Base-by-base conservation (phyloP, 1,140 invertebrate species). In the Dendroctonus valens region DNA sequence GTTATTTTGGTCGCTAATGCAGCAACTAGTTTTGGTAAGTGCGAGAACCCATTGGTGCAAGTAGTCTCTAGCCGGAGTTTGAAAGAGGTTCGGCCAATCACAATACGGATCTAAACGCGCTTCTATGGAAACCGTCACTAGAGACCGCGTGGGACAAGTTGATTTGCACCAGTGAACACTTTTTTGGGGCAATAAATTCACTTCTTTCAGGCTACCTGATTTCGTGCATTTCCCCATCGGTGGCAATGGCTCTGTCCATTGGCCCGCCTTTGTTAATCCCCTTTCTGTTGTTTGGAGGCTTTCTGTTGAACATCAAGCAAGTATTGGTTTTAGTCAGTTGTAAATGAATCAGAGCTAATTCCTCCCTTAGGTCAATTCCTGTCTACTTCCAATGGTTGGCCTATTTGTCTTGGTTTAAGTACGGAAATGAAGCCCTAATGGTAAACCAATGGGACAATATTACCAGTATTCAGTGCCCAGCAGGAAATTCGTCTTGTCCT, bases 391-490 rank as follows among this genome's bases (percentile, higher is more conserved):
- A 88, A 57, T 97, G 95, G 93, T 80, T 98, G 59, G 92, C 93
- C 11, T 93, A 96, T 79, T 78, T 98, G 12, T 97, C 94, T 0
- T 98, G 96, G 94, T 97, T 98, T 80, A 87, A 90, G 52, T 98
- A 96, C 78, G 92, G 91, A 48, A 96, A 94, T 79, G 95, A 97
- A 81, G 91, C 93, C 0, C 80, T 98, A 0, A 81, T 92, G n/a
- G 89, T 98, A 52, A 97, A 96, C 80, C 94, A 98, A 76, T 98
- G 96, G 96, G 78, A 83, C 0, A 85, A 87, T 11, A 82, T 95
- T 14, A 85, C 88, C 8, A 74, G 79, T 57, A 92, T 92, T 69
- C 82, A 83, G 7, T 92, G 91, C 77, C 88, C 89, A 46, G 83
- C 83, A 61, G 91, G 89, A 76, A 69, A 69, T 53, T 83, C 85